Conservation (phyloP, 1,140 invertebrate species). For the Leptonema lineaticorne region DNA sequence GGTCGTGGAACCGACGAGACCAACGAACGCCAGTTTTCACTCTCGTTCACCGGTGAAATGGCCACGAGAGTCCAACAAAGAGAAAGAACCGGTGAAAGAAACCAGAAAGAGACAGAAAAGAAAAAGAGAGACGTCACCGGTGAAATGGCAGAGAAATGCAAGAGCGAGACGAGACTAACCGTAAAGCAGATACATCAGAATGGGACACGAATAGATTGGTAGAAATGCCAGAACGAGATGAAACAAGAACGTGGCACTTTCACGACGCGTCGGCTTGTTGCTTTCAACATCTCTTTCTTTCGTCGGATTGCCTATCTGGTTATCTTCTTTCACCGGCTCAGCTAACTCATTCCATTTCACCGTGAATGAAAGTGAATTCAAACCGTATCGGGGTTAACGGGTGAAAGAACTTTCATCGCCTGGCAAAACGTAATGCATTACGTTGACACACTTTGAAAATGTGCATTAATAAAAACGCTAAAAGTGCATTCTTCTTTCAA, state of each 20-base stretch:
- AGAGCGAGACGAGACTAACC: slow-evolving; percentile 5
- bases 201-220: too few relatives aligned
- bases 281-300: too few relatives aligned
- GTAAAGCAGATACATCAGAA: too few relatives aligned
- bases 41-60: slow-evolving; percentile 34
- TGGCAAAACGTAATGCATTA: not conserved
- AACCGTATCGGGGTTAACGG: slow-evolving; percentile 30
- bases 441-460: slow-evolving; percentile 2
- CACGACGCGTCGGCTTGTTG: too few relatives aligned
- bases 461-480: not conserved
- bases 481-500: not conserved
- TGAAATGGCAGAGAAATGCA: slow-evolving; percentile 12
- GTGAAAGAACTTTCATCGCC: slow-evolving; percentile 24
- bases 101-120: slow-evolving; percentile 4
- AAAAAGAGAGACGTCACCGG: slow-evolving; percentile 18
- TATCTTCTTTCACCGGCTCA: too few relatives aligned
- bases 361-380: slow-evolving; percentile 38
- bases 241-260: too few relatives aligned
- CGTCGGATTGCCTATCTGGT: not conserved
- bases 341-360: slow-evolving; percentile 2
- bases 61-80: slow-evolving; percentile 18
- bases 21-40: slow-evolving; percentile 29
- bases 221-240: not conserved
- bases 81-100: not conserved
- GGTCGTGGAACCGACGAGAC: slow-evolving; percentile 20